Evolutionary conservation across 2,888 invertebrate species (phyloP), one percentile per base, ranked within the genome.

Genomic region (Pristionchus entomophagus): DNA sequence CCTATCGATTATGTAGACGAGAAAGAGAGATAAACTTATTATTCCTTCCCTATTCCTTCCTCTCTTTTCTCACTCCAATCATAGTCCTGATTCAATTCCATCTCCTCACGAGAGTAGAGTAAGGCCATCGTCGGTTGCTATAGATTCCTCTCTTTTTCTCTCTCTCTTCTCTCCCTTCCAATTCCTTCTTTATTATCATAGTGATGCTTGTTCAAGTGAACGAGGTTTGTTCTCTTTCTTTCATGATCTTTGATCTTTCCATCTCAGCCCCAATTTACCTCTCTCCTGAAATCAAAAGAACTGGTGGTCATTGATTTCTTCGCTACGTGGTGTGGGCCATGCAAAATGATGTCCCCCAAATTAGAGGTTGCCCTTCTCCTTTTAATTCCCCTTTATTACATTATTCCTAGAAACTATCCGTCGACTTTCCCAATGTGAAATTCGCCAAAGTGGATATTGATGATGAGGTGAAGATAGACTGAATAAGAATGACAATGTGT

Each of bases 291-390:
- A 59, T 86, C 87, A 10, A 88, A 86, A 35, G 89, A 88, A 62
- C 84, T 90, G 32, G 86, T 91, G 32, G 87, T 90, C n/a, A 80
- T 91, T n/a, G 91, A 91, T 77, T 91, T 91, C 86, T 91, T 81
- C 73, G 91, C 91, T 17, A 88, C 91, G 6, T 91, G 91, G 91
- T 91, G 91, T 77, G 91, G 91, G 19, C 91, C 91, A 29, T 91
- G 91, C 86, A 90, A 90, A 86, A 88, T 88, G 32, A 91, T 91
- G 85, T 90, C 87, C 29, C 91, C 91, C 32, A 87, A 90, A 45
- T 89, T 90, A 73, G 88, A 86, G 56, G 90, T 90, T 19, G 6
- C 12, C n/a, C 29, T 22, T n/a, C n/a, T n/a, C n/a, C n/a, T 5
- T 29, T 4, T 12, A 65, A 65, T 29, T 29, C 10, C 29, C 32